These are phyloP conservation scores for Dolichomitus sp. DNA, from an alignment of 2,888 invertebrate genomes.

Conservation along the genomic window DNA sequence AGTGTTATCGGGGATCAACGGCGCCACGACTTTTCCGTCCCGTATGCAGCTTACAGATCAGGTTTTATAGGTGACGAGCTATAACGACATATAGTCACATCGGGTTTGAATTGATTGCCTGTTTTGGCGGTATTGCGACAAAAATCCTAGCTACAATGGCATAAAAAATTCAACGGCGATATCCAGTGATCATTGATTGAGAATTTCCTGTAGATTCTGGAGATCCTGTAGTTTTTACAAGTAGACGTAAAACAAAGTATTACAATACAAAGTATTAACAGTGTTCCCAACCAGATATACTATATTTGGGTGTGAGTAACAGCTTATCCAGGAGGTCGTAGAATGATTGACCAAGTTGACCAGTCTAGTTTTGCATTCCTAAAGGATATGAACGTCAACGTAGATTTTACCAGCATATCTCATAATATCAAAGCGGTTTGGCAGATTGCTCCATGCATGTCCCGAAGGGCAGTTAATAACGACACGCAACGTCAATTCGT, in stretches of 20 bases:
- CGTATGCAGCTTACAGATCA: background rate
- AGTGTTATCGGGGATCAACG: constrained; percentile 49
- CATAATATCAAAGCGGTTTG: constrained; percentile 41
- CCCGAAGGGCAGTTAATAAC: constrained; percentile 23
- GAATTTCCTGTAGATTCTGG: too few relatives aligned
- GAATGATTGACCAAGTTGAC: background rate
- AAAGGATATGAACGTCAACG: constrained; percentile 9
- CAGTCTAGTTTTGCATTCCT: constrained; percentile 35
- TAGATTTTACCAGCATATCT: constrained; percentile 11
- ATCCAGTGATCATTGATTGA: too few relatives aligned
- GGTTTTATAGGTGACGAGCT: background rate
- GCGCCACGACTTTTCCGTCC: constrained; percentile 23
- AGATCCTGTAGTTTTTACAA: background rate
- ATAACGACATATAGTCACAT: background rate
- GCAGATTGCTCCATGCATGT: constrained; percentile 27
- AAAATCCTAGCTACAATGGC: background rate
- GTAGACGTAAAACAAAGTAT: too few relatives aligned
- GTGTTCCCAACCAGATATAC: background rate
- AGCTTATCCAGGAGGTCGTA: background rate
- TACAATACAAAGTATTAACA: background rate
- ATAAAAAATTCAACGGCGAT: too few relatives aligned
- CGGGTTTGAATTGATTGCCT: background rate
- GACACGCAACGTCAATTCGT: constrained; percentile 55
- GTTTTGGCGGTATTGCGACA: background rate
- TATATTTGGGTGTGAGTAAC: background rate